phyloP scores from a whole-genome alignment of 2,797 vertebrate species.

The Sebastes matsubarae region DNA sequence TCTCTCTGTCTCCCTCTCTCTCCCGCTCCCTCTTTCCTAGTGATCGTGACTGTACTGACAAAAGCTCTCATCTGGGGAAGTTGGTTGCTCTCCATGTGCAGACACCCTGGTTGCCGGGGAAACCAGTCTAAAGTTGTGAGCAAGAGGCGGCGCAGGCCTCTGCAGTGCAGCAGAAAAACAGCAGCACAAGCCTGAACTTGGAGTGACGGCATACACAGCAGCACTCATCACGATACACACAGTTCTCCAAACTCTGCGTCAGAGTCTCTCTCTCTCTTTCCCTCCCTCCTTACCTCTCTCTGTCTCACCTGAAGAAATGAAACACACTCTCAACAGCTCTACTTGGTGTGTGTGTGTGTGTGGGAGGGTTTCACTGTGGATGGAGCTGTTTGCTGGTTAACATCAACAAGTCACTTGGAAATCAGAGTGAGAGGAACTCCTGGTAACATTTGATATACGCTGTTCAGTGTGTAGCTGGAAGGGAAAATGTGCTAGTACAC shows the following conservation, averaged over 20 bases:
- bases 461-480: constrained; percentile 31
- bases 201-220: constrained; percentile 65
- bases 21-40: constrained; percentile 48
- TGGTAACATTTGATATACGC: constrained; percentile 43
- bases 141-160: constrained; percentile 78
- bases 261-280: background rate
- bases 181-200: constrained; percentile 70
- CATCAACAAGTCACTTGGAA: constrained; percentile 69
- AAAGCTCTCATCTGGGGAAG: constrained; percentile 83
- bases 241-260: constrained; percentile 27
- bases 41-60: constrained; percentile 85
- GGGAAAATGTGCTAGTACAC: constrained; percentile 28
- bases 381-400: constrained; percentile 41
- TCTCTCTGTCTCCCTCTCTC: constrained; percentile 14
- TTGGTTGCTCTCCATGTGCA: constrained; percentile 84
- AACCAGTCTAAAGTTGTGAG: constrained; percentile 85
- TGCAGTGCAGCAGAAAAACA: constrained; percentile 86
- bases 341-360: constrained; percentile 34
- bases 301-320: constrained; percentile 32
- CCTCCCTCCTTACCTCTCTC: background rate
- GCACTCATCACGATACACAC: constrained; percentile 59
- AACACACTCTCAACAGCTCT: constrained; percentile 30
- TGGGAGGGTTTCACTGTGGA: constrained; percentile 37
- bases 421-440: constrained; percentile 47
- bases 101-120: constrained; percentile 86